Evolutionary conservation across 1,140 invertebrate species (phyloP).

Genomic region (Hylyphantes graminicola): DNA sequence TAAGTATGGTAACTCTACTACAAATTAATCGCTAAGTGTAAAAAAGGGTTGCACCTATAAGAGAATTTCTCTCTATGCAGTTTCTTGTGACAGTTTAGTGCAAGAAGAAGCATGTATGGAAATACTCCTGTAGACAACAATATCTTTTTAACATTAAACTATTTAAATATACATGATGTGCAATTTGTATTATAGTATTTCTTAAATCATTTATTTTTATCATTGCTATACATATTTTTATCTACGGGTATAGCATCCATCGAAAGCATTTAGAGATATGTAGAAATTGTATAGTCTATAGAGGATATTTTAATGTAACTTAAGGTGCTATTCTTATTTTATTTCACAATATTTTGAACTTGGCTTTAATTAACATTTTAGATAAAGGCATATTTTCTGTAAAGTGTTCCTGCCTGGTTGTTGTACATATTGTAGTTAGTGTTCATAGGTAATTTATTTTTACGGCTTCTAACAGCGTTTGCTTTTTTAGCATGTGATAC

Average conservation of each 20-base stretch:
- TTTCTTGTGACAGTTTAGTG: too few species aligned
- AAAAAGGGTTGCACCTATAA: too few species aligned
- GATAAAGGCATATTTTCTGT: slow-evolving; percentile 6
- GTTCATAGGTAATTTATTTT: slow-evolving; percentile 23
- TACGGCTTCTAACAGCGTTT: slow-evolving; percentile 29
- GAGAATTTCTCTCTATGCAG: too few species aligned
- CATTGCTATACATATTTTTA: slow-evolving; percentile 41
- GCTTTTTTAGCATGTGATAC: slow-evolving; percentile 42
- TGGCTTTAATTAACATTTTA: slow-evolving; percentile 9
- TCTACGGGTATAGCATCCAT: slow-evolving; percentile 42
- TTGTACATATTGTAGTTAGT: slow-evolving; percentile 7
- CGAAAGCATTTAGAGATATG: slow-evolving; percentile 15
- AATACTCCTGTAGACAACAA: too few species aligned
- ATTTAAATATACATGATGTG: slow-evolving; percentile 12
- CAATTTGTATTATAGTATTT: slow-evolving; percentile 43
- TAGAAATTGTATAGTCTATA: slow-evolving; percentile 46
- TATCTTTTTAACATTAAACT: too few species aligned
- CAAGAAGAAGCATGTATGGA: too few species aligned
- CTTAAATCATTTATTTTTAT: slow-evolving; percentile 25
- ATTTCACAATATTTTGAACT: slow-evolving; percentile 14
- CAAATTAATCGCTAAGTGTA: too few species aligned
- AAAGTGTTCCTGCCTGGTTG: slow-evolving; percentile 1
- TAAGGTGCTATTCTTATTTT: slow-evolving; percentile 49
- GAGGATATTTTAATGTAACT: slow-evolving; percentile 21
- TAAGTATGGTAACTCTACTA: too few species aligned